Conservation (phyloP, 53 echinoderm and acorn worm species). For the Apostichopus leukothele region DNA sequence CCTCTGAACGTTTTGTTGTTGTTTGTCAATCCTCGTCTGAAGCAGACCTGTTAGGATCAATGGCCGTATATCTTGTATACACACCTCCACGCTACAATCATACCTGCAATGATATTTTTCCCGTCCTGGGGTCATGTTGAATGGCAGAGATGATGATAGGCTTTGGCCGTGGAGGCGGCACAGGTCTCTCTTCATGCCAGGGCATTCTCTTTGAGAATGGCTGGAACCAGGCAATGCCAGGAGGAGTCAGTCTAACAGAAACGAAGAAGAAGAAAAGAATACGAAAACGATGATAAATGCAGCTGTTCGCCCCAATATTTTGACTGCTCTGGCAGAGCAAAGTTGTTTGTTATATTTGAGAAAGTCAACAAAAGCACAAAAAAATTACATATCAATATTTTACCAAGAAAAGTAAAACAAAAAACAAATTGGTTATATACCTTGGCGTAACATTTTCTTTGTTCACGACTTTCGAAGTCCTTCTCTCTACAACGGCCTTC, state of each 20-base stretch:
- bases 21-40: too few relatives aligned
- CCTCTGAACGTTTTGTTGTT: too few relatives aligned
- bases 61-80: too few relatives aligned
- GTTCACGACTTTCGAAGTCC: conserved; percentile 35
- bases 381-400: background rate
- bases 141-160: conserved; percentile 63
- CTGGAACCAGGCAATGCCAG: conserved; percentile 91
- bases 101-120: conserved; percentile 86
- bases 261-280: background rate
- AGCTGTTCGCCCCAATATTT: too few relatives aligned
- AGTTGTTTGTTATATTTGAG: too few relatives aligned
- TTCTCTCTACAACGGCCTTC: conserved; percentile 9
- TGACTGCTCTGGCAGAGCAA: too few relatives aligned
- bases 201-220: conserved; percentile 90
- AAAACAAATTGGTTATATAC: background rate
- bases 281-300: background rate
- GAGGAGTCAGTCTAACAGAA: conserved; percentile 1
- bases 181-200: conserved; percentile 59
- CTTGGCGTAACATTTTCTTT: conserved; percentile 38
- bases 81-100: background rate
- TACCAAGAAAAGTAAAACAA: background rate
- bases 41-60: too few relatives aligned
- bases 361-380: too few relatives aligned
- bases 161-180: conserved; percentile 63
- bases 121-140: conserved; percentile 54